Evolutionary conservation across 2,888 invertebrate species (phyloP).

Genomic region (Hylaea fasciaria): DNA sequence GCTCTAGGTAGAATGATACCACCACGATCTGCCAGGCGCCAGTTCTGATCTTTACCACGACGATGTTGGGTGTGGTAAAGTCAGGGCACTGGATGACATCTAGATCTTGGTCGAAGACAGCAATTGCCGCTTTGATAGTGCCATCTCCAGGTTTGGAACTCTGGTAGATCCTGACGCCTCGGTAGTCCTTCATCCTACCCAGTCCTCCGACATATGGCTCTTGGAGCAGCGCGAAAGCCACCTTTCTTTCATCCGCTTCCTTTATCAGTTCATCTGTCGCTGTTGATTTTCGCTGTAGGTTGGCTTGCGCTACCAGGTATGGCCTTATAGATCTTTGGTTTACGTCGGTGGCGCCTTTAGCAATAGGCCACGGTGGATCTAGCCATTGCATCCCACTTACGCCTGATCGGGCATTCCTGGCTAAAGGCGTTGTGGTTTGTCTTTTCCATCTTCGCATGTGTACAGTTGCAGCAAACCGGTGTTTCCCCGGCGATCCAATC

Average conservation of each 20-base stretch:
- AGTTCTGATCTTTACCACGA: neutral
- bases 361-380: neutral
- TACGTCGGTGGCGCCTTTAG: neutral
- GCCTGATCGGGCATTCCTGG: neutral
- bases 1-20: constrained; percentile 1
- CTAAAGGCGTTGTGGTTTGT: constrained; percentile 9
- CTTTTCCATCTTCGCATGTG: neutral
- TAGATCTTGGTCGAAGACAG: constrained; percentile 12
- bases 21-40: neutral
- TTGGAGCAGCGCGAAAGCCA: constrained; percentile 14
- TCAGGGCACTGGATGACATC: constrained; percentile 30
- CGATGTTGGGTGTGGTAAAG: neutral
- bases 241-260: neutral
- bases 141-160: neutral
- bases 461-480: constrained; percentile 4
- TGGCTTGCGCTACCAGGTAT: constrained; percentile 1
- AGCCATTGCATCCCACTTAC: neutral
- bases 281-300: neutral
- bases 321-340: too few relatives aligned
- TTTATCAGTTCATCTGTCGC: constrained; percentile 8
- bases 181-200: neutral
- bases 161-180: neutral
- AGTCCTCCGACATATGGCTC: constrained; percentile 13
- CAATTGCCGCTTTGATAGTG: constrained; percentile 20
- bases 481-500: constrained; percentile 9